Evolutionary conservation across 2,888 invertebrate genomes (phyloP).

Genomic region (Tiphia femorata): DNA sequence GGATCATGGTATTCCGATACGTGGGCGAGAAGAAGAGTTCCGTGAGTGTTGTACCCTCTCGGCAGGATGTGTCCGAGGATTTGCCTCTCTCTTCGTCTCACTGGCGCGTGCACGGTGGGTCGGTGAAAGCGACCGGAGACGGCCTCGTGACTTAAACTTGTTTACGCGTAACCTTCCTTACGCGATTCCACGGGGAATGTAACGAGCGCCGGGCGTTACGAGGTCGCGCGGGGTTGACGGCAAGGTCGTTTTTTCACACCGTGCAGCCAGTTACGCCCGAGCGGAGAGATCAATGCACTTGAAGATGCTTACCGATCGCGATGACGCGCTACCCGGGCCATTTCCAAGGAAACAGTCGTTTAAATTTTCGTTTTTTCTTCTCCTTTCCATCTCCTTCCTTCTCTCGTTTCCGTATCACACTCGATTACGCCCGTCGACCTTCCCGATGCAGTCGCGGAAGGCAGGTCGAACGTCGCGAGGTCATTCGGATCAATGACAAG

Average conservation of each 20-base stretch:
- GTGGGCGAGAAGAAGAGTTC: background rate
- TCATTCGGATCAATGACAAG: too few relatives aligned
- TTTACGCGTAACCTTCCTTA: conserved; percentile 58
- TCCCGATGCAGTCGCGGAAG: too few relatives aligned
- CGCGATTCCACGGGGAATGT: conserved; percentile 22
- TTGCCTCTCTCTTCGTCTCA: background rate
- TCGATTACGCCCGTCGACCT: too few relatives aligned
- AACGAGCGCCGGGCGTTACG: conserved; percentile 51
- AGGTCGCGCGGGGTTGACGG: conserved; percentile 48
- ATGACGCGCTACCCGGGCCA: too few relatives aligned
- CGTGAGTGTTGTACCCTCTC: background rate
- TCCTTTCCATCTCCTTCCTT: too few relatives aligned
- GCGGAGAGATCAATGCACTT: too few relatives aligned
- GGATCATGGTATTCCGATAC: background rate
- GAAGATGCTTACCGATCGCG: too few relatives aligned
- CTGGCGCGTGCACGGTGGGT: conserved; percentile 11
- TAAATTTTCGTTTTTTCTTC: too few relatives aligned
- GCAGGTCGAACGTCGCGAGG: too few relatives aligned
- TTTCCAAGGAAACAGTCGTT: too few relatives aligned
- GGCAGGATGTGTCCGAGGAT: background rate
- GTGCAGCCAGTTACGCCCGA: too few relatives aligned
- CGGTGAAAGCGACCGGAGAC: conserved; percentile 49
- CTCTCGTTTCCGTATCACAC: too few relatives aligned
- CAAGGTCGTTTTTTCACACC: conserved; percentile 52
- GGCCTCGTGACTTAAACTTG: conserved; percentile 53